These are phyloP conservation scores for Hermetia illucens DNA, from an alignment of 1,140 invertebrate genomes.

Conservation along the genomic window DNA sequence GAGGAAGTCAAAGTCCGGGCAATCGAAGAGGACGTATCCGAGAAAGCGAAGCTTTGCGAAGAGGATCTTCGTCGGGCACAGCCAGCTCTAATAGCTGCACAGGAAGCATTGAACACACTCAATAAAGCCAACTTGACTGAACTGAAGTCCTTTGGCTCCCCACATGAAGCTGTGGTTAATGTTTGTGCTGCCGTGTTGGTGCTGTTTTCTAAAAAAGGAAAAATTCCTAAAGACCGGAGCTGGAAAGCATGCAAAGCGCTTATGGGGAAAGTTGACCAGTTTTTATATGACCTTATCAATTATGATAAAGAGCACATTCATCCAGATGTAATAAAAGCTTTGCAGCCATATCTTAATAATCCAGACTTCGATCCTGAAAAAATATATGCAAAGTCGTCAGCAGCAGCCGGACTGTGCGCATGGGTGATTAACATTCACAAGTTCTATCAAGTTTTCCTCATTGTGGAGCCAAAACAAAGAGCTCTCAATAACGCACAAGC, in stretches of 20 bases:
- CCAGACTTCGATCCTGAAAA: slow-evolving; percentile 77
- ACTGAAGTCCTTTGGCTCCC: slow-evolving; percentile 81
- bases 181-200: slow-evolving; percentile 80
- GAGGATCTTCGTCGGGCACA: slow-evolving; percentile 82
- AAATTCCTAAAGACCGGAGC: slow-evolving; percentile 80
- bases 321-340: slow-evolving; percentile 66
- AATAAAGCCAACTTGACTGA: slow-evolving; percentile 92
- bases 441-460: slow-evolving; percentile 83
- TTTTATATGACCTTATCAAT: slow-evolving; percentile 69
- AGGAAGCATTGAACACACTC: slow-evolving; percentile 80
- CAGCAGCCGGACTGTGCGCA: slow-evolving; percentile 80
- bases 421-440: slow-evolving; percentile 90
- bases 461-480: slow-evolving; percentile 80
- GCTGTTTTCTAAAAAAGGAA: slow-evolving; percentile 68
- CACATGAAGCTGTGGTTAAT: slow-evolving; percentile 66
- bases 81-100: slow-evolving; percentile 75
- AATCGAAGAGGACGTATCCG: slow-evolving; percentile 74
- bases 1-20: slow-evolving; percentile 83
- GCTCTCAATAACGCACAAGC: slow-evolving; percentile 66
- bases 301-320: slow-evolving; percentile 93
- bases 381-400: slow-evolving; percentile 67
- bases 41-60: slow-evolving; percentile 74
- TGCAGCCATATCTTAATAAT: slow-evolving; percentile 38
- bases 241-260: slow-evolving; percentile 86
- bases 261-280: slow-evolving; percentile 71